Conservation (phyloP, 2,888 invertebrate genomes). For the Platynereis dumerilii region DNA sequence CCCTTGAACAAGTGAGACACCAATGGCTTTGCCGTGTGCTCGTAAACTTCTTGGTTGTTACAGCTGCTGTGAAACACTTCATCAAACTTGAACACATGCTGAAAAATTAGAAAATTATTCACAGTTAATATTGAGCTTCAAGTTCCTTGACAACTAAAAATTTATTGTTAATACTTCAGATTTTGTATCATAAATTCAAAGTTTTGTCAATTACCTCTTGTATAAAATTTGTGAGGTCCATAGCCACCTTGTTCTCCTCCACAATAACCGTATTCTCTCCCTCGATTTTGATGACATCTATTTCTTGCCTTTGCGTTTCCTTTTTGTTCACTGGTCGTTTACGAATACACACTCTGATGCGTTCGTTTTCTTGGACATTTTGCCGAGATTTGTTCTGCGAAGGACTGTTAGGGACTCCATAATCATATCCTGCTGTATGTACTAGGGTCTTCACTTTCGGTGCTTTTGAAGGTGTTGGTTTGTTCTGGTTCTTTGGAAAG, state of each 20-base stretch:
- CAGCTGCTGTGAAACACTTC: slow-evolving; percentile 58
- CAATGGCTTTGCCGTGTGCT: slow-evolving; percentile 54
- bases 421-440: slow-evolving; percentile 54
- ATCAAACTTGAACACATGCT: slow-evolving; percentile 62
- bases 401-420: slow-evolving; percentile 51
- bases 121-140: not conserved
- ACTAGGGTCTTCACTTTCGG: slow-evolving; percentile 42
- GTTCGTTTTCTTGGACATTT: slow-evolving; percentile 15
- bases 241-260: slow-evolving; percentile 56
- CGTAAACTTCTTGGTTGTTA: slow-evolving; percentile 58
- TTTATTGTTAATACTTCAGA: no score
- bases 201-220: slow-evolving; percentile 47
- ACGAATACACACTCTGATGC: slow-evolving; percentile 58
- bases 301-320: slow-evolving; percentile 50
- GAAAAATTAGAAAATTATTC: slow-evolving; percentile 33
- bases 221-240: slow-evolving; percentile 58
- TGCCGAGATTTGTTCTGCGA: not conserved
- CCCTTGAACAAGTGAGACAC: slow-evolving; percentile 56
- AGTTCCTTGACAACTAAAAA: no score
- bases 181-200: no score
- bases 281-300: slow-evolving; percentile 48
- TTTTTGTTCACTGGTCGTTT: slow-evolving; percentile 54
- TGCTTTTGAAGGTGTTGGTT: slow-evolving; percentile 10
- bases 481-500: slow-evolving; percentile 3
- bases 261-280: slow-evolving; percentile 50